Evolutionary conservation across 2,113 vertebrate genomes (phyloP), one percentile per base, ranked within the genome.

Genomic region (Oreochromis spilurus): DNA sequence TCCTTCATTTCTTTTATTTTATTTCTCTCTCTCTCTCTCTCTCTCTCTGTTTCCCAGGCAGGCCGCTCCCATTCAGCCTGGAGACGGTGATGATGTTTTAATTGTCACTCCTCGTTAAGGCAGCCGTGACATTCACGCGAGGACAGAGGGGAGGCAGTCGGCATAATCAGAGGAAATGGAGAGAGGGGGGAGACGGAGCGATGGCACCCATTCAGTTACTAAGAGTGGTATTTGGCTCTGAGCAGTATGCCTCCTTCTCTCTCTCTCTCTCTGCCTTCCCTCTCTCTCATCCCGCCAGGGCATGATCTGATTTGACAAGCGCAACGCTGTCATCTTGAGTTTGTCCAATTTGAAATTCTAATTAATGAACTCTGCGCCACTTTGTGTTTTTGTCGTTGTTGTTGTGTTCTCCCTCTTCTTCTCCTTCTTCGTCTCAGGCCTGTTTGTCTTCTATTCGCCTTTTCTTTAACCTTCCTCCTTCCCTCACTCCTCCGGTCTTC

Each of bases 261-360:
- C 85, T 81, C 90, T 31, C 92, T 82, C 87, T 36, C 31, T 65
- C 17, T 82, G 58, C 31, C 89, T 38, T 45, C 79, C 82, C 83
- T 75, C 88, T 87, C 84, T 86, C 90, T 92, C 92, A 77, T 84
- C 89, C 93, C 65, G 83, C 86, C 77, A 86, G 94, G 93, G 92
- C 94, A 90, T 96, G 95, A 96, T 96, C 94, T 94, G 95, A 96
- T 96, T 95, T 95, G 95, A 96, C 95, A 96, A 96, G 95, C 89
- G 87, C 89, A 84, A 57, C 84, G 89, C 95, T 96, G 96, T 97
- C 96, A 95, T 96, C 94, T 96, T 94, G 87, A 94, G 92, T 96
- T 96, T 95, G 95, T 96, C 96, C 94, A 92, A 96, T 96, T 96
- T 96, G 94, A 96, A 96, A 96, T 95, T 96, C 93, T 96, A 96